Evolutionary conservation across 2,888 invertebrate genomes (phyloP), one percentile per base, ranked within the genome.

Genomic region (Thecophora atra): DNA sequence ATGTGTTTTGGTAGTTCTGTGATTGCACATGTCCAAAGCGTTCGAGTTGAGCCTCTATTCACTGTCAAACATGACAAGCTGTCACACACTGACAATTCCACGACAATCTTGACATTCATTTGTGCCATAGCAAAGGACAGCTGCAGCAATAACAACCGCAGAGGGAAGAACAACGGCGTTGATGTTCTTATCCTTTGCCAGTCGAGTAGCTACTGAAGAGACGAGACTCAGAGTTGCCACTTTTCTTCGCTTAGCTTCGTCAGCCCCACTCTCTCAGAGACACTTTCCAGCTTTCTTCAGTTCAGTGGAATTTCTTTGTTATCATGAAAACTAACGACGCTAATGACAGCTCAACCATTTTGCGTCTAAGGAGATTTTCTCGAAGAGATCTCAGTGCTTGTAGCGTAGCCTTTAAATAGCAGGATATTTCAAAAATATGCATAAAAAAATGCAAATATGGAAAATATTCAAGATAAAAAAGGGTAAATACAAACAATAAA

Each of bases 261-360:
- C 37, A 37, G 37, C 37, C 11, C 7, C 6, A n/a, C 47, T 47
- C 47, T 47, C 8, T 11, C 47, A 17, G 15, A 17, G 47, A 17
- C 47, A n/a, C 47, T 47, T n/a, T 47, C 47, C 13, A 7, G 17
- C 47, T 47, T 17, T 47, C 47, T 47, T 17, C 8, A 8, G 15
- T 17, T 8, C 47, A 15, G 15, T 37, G 6, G 7, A 37, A 11
- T 11, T 37, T 37, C 37, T 37, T 37, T 37, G 37, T 37, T 37
- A 11, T 2, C 37, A 37, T 37, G 37, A 37, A 37, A 65, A 65
- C 47, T 65, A 65, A 65, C 47, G 65, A 28, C 44, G 65, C 51
- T 65, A 65, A 65, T 65, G 65, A 65, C 65, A 51, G 65, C 65
- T 65, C 44, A 47, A 47, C 13, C 51, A 65, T 37, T 63, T 42